Base-by-base conservation (phyloP, 1,140 invertebrate species). In the Sycobia sp. region DNA sequence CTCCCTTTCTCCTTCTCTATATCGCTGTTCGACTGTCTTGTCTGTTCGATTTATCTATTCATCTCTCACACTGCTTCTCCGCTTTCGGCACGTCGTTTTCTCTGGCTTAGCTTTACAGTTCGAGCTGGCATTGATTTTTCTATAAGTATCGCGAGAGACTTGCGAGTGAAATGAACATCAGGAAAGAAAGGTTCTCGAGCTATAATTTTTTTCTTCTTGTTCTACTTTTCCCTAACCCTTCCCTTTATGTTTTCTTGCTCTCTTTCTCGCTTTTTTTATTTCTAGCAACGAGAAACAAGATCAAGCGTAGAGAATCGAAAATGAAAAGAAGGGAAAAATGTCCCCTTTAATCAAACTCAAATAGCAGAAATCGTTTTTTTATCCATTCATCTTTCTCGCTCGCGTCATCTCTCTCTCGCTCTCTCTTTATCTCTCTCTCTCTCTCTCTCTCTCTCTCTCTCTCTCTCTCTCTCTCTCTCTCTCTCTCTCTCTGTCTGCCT, bases 341-440 rank as follows among this genome's bases (percentile, higher is more conserved):
- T 57, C 16, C 18, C 20, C 39, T 57, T 57, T 57, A 57, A 57
- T 57, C 54, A 57, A 57, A 57, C 41, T 57, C n/a, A 9, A 22
- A 57, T 27, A 34, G 41, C 34, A 39, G 4, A n/a, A 10, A n/a
- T n/a, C 14, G 3, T 4, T 39, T 39, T n/a, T 39, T n/a, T 39
- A 5, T 39, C 11, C 11, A 20, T 27, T 47, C 27, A n/a, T n/a
- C n/a, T n/a, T n/a, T n/a, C 34, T 53, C 50, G 1, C 20, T 9
- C n/a, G n/a, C n/a, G n/a, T n/a, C n/a, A n/a, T n/a, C n/a, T n/a
- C n/a, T n/a, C n/a, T n/a, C n/a, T n/a, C n/a, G n/a, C n/a, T n/a
- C n/a, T n/a, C n/a, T n/a, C n/a, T n/a, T n/a, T n/a, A n/a, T n/a
- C n/a, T n/a, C n/a, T n/a, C n/a, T n/a, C n/a, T n/a, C n/a, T n/a